Evolutionary conservation across 1,140 invertebrate species (phyloP), one percentile per base, ranked within the genome.

Genomic region (Stegodyphus dumicola): DNA sequence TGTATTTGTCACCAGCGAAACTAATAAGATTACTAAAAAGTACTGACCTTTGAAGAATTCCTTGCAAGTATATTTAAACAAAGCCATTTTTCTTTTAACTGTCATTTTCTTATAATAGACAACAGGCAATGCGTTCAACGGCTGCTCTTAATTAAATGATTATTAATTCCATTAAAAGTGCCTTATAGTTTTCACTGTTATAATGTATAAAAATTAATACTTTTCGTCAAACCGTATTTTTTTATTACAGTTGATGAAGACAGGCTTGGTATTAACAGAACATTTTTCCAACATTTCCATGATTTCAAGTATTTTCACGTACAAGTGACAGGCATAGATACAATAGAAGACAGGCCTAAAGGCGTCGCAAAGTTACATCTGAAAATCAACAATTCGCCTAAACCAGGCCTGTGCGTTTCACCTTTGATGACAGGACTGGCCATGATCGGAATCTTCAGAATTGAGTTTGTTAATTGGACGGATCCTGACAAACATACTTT

Each of bases 331-430:
- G 81, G 73, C 5, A 74, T 18, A 6, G 79, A 83, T 53, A n/a
- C n/a, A n/a, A 49, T 65, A 0, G n/a, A 49, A 2, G 56, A 74
- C 0, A 65, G 81, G 56, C 73, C 73, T 2, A 56, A 84, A 76
- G 81, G 81, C 6, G 60, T 70, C 0, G 81, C 81, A 9, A 84
- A 84, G n/a, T n/a, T 84, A 5, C 76, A 84, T 56, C 65, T 84
- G 15, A 49, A n/a, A 18, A 48, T 56, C 64, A 84, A 84, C 51
- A 84, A 76, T 11, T 73, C 81, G 0, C 81, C 81, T 11, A 54
- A 53, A 9, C 73, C 73, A 10, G 81, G 81, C 6, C 7, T 13
- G 0, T 84, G 81, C n/a, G 64, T 13, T 0, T 0, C 76, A 11
- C 75, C 17, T 7, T n/a, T 15, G 0, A 76, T 53, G 6, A 49